phyloP scores from a whole-genome alignment of 2,797 vertebrate species.

The Microcaecilia unicolor region DNA sequence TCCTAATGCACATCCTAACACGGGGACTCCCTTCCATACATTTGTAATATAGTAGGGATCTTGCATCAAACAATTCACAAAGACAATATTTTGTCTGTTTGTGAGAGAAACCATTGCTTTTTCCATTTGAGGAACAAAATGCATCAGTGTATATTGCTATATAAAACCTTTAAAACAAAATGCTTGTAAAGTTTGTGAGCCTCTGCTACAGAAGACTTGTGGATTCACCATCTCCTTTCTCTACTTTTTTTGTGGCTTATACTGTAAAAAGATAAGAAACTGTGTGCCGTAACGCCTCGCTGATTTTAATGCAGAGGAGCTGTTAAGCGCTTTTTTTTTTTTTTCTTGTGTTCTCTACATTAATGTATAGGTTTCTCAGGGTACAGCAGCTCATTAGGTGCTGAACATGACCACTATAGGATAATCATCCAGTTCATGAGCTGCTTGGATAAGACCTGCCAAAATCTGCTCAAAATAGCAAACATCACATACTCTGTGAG shows the following conservation, averaged over 20 bases:
- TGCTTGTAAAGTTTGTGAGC: neutral
- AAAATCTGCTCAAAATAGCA: constrained; percentile 14
- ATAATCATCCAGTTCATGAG: constrained; percentile 35
- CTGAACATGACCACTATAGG: constrained; percentile 26
- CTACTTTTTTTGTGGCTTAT: neutral
- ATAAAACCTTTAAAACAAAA: neutral
- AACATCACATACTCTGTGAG: constrained; percentile 18
- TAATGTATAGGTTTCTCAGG: constrained; percentile 44
- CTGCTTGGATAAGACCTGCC: constrained; percentile 45
- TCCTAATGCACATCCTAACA: too few species aligned
- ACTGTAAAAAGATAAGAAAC: neutral
- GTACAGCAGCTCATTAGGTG: constrained; percentile 32
- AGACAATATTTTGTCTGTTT: neutral
- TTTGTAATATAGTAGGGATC: neutral
- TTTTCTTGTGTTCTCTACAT: constrained; percentile 1
- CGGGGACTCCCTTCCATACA: neutral
- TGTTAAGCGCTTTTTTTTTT: too few species aligned
- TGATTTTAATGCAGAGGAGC: neutral
- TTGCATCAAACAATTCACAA: neutral
- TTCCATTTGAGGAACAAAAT: neutral
- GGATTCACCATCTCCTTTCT: neutral
- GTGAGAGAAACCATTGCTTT: neutral
- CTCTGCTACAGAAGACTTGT: too few species aligned
- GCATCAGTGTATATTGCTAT: neutral
- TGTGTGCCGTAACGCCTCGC: constrained; percentile 11